A percentile compares a stretch with the other conserved stretches of the same genome.
These are phyloP conservation scores for Drosophila meridiana DNA, from an alignment of 2,888 invertebrate species.

Conservation along the genomic window DNA sequence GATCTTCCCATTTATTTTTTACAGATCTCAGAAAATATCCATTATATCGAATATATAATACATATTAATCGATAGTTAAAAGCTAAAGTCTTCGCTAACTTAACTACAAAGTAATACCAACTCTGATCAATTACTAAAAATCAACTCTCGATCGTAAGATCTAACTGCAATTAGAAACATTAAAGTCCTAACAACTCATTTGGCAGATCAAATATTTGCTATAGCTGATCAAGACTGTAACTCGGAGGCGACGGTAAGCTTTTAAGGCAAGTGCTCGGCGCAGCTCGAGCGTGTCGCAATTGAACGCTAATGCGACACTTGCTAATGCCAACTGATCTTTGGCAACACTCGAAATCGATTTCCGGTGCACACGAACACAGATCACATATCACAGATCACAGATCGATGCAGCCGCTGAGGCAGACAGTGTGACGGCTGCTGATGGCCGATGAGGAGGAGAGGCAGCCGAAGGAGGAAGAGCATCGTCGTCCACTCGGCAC, in stretches of 20 bases:
- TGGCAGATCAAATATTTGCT: conserved; percentile 28
- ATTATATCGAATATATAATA: background rate
- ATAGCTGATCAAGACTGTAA: background rate
- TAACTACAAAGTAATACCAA: background rate
- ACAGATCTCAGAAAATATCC: background rate
- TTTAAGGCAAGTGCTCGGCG: conserved; percentile 26
- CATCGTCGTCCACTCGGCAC: conserved; percentile 46
- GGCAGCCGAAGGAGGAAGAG: background rate
- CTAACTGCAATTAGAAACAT: background rate
- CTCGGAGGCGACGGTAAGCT: conserved; percentile 15
- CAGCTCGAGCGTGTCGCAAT: conserved; percentile 42
- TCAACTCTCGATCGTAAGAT: background rate
- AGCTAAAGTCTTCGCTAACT: background rate
- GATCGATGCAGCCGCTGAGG: conserved; percentile 25
- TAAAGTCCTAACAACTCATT: background rate
- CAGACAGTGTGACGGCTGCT: conserved; percentile 67
- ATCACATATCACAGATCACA: conserved; percentile 4
- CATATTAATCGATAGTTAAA: background rate
- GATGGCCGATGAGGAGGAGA: background rate
- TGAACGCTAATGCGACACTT: conserved; percentile 61
- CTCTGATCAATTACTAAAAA: background rate
- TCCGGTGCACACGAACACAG: conserved; percentile 68
- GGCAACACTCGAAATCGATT: conserved; percentile 59
- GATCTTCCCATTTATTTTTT: background rate
- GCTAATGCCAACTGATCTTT: conserved; percentile 55